Conservation (phyloP, 1,140 invertebrate genomes). For the Helicoverpa zea region DNA sequence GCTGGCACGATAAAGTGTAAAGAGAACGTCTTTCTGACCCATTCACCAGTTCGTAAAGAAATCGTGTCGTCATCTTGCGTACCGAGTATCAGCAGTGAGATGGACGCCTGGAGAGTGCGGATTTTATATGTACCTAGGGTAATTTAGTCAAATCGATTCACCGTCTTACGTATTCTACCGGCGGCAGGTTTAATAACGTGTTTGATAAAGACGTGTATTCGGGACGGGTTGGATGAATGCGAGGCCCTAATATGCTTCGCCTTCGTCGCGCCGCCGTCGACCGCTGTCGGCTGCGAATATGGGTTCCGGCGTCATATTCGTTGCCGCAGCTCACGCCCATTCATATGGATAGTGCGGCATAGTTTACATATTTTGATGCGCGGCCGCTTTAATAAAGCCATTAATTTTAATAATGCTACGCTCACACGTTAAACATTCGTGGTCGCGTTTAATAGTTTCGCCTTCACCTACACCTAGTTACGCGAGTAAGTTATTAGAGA, state of each 20-base stretch:
- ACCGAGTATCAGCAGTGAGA: background rate
- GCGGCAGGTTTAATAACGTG: constrained; percentile 76
- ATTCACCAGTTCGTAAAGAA: constrained; percentile 17
- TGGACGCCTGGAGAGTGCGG: constrained; percentile 15
- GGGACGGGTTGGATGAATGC: constrained; percentile 69
- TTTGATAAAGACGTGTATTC: constrained; percentile 77
- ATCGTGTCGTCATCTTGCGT: constrained; percentile 17
- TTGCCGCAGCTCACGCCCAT: constrained; percentile 66
- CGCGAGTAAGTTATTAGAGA: constrained; percentile 34
- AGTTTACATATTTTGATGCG: constrained; percentile 75
- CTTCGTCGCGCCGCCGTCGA: constrained; percentile 66
- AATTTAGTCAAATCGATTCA: constrained; percentile 67
- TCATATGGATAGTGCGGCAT: constrained; percentile 74
- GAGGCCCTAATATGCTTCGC: constrained; percentile 70
- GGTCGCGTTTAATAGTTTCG: constrained; percentile 55
- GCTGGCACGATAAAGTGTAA: constrained; percentile 36
- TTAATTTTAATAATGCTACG: constrained; percentile 70
- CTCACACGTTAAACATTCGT: constrained; percentile 48
- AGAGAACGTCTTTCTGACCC: constrained; percentile 15
- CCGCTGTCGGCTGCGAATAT: constrained; percentile 76
- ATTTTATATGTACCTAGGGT: constrained; percentile 48
- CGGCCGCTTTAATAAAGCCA: constrained; percentile 69
- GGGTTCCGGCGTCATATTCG: constrained; percentile 71
- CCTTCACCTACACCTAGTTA: constrained; percentile 40
- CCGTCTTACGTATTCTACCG: constrained; percentile 62